Evolutionary conservation across 2,888 invertebrate genomes (phyloP), one percentile per base, ranked within the genome.

Genomic region (Apamea epomidion): DNA sequence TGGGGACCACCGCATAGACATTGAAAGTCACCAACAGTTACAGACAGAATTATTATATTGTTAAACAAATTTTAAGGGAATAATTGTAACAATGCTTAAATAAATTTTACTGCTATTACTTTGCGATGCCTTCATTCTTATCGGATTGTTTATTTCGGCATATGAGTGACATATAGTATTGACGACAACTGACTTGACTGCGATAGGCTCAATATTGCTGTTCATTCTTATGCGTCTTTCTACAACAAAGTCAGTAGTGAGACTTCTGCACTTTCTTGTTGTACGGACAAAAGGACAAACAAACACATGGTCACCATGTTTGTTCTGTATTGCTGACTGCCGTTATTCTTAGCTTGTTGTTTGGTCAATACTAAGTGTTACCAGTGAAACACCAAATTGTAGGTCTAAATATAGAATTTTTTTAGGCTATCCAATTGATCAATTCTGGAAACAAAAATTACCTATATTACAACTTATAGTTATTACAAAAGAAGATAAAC

Each of bases 251-350:
- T 60, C n/a, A 62, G 29, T n/a, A n/a, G 16, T 78, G 16, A 29
- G 21, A 25, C 78, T 86, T 81, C 87, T 87, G 67, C 2, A 8
- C 3, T 10, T 32, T 0, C 1, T 10, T 68, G 8, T 65, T 6
- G 3, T 21, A 16, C 14, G 60, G 7, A 51, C 45, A 70, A 70
- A 78, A 78, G 68, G 68, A 86, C 79, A 87, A 77, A 87, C 86
- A 88, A 85, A 85, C 87, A 72, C 78, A 76, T 65, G 86, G 81
- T 81, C 69, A 42, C 45, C 78, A 58, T 88, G 74, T 88, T 88
- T 88, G 87, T 74, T 85, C 71, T 76, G 78, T 83, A 75, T 85
- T 80, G 72, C 87, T 78, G 84, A 86, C 82, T 80, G 76, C 75
- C 78, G 85, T 83, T 76, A 83, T 80, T 80, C 75, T 82, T 58